Base-by-base conservation (phyloP, 1,140 invertebrate species). In the Bombus pascuorum region DNA sequence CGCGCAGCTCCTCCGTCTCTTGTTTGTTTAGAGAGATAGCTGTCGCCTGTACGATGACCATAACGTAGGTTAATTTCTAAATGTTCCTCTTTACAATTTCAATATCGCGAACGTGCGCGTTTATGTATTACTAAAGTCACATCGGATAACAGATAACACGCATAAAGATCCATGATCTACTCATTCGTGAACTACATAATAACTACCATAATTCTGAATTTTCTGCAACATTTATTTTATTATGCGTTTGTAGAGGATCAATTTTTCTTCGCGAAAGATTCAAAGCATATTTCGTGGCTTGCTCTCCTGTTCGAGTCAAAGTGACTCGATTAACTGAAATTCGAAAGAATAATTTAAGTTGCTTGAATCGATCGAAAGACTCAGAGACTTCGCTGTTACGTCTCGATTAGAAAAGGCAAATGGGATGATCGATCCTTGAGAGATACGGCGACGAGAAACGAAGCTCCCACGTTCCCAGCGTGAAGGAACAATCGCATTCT, bases 401-500 rank as follows among this genome's bases (percentile, higher is more conserved):
- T 34, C 47, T 28, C 32, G 32, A 53, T 9, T 22, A 18, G 39
- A 32, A 34, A 12, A 42, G 25, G 6, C 12, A 13, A 13, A 9
- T 32, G 37, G 53, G 15, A 53, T 22, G 37, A 9, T 37, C 9
- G 81, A 28, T 68, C n/a, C 68, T 18, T 18, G 34, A 77, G 5
- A 22, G 62, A 68, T 34, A 70, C 32, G 10, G 6, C 25, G 22
- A 47, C 66, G 32, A 65, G 39, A 5, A 76, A 57, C n/a, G 28
- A 68, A 22, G 81, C 44, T 83, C 62, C 73, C 62, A 76, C 62
- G 74, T 83, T 8, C 2, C 37, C n/a, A n/a, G 28, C 44, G 62
- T 25, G 25, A 78, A 70, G 37, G 39, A 71, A 68, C 68, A 84
- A 84, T 84, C 74, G 82, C 74, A 44, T 83, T 83, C 81, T 76